These are phyloP conservation scores for Thymelicus sylvestris DNA, from an alignment of 2,888 invertebrate species.

Conservation along the genomic window DNA sequence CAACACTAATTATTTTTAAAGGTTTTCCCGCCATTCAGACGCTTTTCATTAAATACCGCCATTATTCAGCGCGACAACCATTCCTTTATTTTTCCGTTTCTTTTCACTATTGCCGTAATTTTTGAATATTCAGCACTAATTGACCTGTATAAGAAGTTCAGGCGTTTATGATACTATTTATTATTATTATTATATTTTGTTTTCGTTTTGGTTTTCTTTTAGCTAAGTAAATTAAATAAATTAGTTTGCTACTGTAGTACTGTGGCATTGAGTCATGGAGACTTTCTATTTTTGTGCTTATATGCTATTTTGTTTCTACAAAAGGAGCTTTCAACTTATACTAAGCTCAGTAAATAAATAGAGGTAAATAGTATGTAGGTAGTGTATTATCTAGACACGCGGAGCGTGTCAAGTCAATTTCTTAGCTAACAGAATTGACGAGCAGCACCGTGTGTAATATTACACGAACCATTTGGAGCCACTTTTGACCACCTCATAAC, in stretches of 20 bases:
- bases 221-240: not conserved
- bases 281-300: no score
- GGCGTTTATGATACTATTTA: conserved; percentile 1
- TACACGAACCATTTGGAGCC: no score
- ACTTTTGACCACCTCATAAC: no score
- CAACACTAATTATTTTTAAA: not conserved
- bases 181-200: not conserved
- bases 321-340: no score
- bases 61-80: conserved; percentile 2
- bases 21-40: conserved; percentile 3
- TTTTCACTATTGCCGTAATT: conserved; percentile 10
- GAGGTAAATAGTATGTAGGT: no score
- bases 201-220: not conserved
- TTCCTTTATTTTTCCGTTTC: conserved; percentile 9
- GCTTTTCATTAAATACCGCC: conserved; percentile 6
- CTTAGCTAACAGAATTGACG: no score
- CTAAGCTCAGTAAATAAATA: no score
- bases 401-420: no score
- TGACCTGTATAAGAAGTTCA: conserved; percentile 16
- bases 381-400: no score
- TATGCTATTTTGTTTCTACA: no score
- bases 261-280: no score
- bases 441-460: no score
- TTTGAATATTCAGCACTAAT: conserved; percentile 5
- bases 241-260: not conserved